These are phyloP conservation scores for Tachina fera DNA, from an alignment of 2,888 invertebrate species.

Conservation along the genomic window DNA sequence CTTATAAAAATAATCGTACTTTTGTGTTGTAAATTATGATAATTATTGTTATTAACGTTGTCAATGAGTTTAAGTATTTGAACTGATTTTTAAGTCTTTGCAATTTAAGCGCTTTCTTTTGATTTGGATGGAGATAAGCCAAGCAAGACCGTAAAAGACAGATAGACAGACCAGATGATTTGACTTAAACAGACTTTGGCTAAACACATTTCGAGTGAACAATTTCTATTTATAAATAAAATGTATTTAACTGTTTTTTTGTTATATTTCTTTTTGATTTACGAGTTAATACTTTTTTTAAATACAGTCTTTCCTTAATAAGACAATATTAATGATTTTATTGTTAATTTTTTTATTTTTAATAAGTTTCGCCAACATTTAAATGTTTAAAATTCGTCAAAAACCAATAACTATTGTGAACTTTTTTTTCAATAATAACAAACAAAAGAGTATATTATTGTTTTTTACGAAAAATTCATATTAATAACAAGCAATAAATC, in stretches of 20 bases:
- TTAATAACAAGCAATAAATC: no score
- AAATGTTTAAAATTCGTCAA: neutral
- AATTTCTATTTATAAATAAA: neutral
- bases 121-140: neutral
- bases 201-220: slow-evolving; percentile 18
- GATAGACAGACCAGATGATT: slow-evolving; percentile 10
- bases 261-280: slow-evolving; percentile 23
- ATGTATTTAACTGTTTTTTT: slow-evolving; percentile 15
- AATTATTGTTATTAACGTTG: slow-evolving; percentile 72
- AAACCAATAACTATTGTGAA: neutral
- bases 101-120: slow-evolving; percentile 34
- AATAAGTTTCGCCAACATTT: neutral
- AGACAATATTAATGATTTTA: neutral
- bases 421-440: neutral
- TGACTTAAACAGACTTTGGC: slow-evolving; percentile 19
- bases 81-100: slow-evolving; percentile 57
- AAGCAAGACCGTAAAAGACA: neutral
- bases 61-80: slow-evolving; percentile 62
- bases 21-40: slow-evolving; percentile 68
- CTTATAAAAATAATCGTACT: slow-evolving; percentile 64
- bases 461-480: no score
- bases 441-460: neutral
- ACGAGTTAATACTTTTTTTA: neutral
- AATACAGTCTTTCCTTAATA: neutral
- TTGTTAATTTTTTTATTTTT: neutral